A percentile compares a stretch with the other conserved stretches of the same genome.
Evolutionary conservation across 1,140 invertebrate species (phyloP).

Genomic region (Venustaconcha ellipsiformis): DNA sequence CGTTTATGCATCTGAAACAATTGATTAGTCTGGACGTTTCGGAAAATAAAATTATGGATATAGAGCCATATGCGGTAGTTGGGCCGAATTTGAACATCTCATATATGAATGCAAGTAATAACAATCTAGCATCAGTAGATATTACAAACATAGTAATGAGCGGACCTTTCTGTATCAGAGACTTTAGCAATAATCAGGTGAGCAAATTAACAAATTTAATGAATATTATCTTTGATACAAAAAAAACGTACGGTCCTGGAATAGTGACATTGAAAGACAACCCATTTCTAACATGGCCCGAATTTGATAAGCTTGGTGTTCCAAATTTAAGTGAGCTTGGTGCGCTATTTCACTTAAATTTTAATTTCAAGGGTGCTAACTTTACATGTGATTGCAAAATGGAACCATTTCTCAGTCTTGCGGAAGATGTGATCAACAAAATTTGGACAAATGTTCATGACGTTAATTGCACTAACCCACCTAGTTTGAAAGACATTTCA

Average conservation of each 20-base stretch:
- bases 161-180: constrained; percentile 7
- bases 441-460: constrained; percentile 7
- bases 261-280: constrained; percentile 11
- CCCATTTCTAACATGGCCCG: constrained; percentile 5
- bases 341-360: constrained; percentile 2
- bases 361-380: constrained; percentile 8
- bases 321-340: constrained; percentile 8
- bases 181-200: constrained; percentile 9
- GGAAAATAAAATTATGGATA: constrained; percentile 3
- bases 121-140: constrained; percentile 16
- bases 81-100: constrained; percentile 1
- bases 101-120: constrained; percentile 11
- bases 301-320: constrained; percentile 17
- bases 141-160: constrained; percentile 9
- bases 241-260: constrained; percentile 20
- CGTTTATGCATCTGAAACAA: constrained; percentile 5
- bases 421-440: neutral
- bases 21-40: neutral
- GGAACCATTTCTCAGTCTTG: constrained; percentile 11
- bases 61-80: constrained; percentile 8
- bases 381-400: constrained; percentile 21
- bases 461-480: constrained; percentile 11
- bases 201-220: constrained; percentile 1
- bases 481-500: neutral
- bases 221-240: neutral